Evolutionary conservation across 1,140 invertebrate genomes (phyloP), one percentile per base, ranked within the genome.

Genomic region (Fragariocoptes setiger): DNA sequence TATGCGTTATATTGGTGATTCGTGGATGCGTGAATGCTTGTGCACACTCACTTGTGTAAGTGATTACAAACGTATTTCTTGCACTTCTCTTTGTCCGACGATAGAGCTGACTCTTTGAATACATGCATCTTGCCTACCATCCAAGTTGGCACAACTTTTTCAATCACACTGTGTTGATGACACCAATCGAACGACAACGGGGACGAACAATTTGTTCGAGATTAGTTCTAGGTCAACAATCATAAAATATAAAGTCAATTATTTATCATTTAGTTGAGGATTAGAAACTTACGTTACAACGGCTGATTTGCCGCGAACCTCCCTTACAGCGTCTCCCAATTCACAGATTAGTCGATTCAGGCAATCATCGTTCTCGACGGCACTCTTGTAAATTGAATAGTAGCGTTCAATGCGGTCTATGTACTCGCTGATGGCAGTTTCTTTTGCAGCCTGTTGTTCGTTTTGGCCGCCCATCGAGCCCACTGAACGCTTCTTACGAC

Each of bases 291-390:
- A 52, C 51, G 42, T 43, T 14, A 52, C 42, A 19, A 52, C 38
- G 14, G 51, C 47, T 39, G 46, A 44, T 40, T 52, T 53, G 41
- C 51, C 51, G 40, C 49, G 45, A 16, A 53, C 48, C 35, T 44
- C 49, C 20, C 44, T 50, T n/a, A 53, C 45, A 18, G 51, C 46
- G 19, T 48, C 50, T 21, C 51, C 51, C n/a, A 53, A 41, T 41
- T 53, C 51, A 22, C 51, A 53, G 14, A 53, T 46, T 39, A 53
- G 49, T 40, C 51, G 41, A 35, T 52, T 53, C 51, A 53, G 51
- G 41, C 51, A 53, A 39, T 53, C 51, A 44, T 53, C 51, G 18
- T 46, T 51, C 36, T 53, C 48, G 5, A 53, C 47, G 12, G 51
- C 51, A 13, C 45, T 48, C 14, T 49, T 48, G 37, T 53, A 53